Evolutionary conservation across 2,888 invertebrate genomes (phyloP).

Genomic region (Ferdinandea cuprea): DNA sequence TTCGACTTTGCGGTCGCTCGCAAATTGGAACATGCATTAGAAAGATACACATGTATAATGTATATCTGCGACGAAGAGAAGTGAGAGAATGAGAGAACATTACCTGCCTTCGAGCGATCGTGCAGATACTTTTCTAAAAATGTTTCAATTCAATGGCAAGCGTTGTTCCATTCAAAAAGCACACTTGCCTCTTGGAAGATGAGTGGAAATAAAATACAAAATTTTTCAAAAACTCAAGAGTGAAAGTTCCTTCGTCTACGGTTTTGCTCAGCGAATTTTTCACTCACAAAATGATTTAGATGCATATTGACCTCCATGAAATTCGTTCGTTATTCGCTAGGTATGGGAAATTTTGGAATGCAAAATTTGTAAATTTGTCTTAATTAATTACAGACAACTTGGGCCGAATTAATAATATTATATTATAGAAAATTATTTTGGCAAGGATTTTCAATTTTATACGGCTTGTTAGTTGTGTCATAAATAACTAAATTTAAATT

Average conservation of each 20-base stretch:
- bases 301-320: conserved; percentile 4
- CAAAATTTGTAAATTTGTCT: conserved; percentile 3
- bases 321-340: conserved; percentile 2
- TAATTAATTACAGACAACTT: conserved; percentile 19
- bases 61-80: too few relatives aligned
- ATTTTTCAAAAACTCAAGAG: not conserved
- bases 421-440: not conserved
- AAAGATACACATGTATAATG: too few relatives aligned
- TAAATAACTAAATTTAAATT: too few relatives aligned
- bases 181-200: conserved; percentile 11
- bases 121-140: not conserved
- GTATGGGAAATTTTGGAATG: not conserved
- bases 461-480: not conserved
- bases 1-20: too few relatives aligned
- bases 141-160: not conserved
- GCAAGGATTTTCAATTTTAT: conserved; percentile 14
- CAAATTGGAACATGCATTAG: too few relatives aligned
- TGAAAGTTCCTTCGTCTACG: conserved; percentile 2
- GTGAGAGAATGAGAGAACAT: not conserved
- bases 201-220: conserved; percentile 58
- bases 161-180: not conserved
- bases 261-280: conserved; percentile 27
- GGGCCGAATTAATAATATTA: conserved; percentile 24
- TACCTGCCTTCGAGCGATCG: not conserved
- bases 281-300: conserved; percentile 50